A percentile compares a stretch with the other conserved stretches of the same genome.
These are phyloP conservation scores for Nomada hirtipes DNA, from an alignment of 2,888 invertebrate genomes.

Conservation along the genomic window DNA sequence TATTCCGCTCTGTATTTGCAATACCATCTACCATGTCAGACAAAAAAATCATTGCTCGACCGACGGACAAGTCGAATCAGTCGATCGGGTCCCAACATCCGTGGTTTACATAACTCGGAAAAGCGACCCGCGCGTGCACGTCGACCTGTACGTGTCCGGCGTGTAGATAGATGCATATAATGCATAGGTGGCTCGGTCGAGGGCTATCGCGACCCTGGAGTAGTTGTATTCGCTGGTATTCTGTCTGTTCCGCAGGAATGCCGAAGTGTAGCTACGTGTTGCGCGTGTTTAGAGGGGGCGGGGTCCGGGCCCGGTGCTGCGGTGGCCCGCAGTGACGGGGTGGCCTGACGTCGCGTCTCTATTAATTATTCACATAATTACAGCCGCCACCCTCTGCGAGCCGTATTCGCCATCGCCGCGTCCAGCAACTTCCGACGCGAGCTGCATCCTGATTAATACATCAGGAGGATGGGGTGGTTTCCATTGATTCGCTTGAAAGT, in stretches of 20 bases:
- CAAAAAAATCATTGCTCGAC: too few relatives aligned
- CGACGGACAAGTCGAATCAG: background rate
- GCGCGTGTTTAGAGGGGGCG: constrained; percentile 75
- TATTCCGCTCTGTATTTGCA: too few relatives aligned
- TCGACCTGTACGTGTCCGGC: constrained; percentile 27
- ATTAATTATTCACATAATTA: constrained; percentile 80
- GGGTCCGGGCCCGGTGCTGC: constrained; percentile 80
- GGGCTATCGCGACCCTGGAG: constrained; percentile 38
- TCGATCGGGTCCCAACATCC: background rate
- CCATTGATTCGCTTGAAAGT: background rate
- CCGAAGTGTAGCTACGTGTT: constrained; percentile 54
- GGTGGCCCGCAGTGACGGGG: constrained; percentile 84
- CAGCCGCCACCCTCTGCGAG: constrained; percentile 68
- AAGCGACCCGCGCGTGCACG: background rate
- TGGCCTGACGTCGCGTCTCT: constrained; percentile 83
- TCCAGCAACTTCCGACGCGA: constrained; percentile 18
- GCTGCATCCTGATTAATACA: constrained; percentile 14
- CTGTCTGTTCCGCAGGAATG: constrained; percentile 46
- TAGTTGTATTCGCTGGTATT: constrained; percentile 34
- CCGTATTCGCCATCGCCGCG: constrained; percentile 47
- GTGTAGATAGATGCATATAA: constrained; percentile 18
- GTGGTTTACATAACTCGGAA: constrained; percentile 24
- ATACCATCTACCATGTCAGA: too few relatives aligned
- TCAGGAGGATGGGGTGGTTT: background rate
- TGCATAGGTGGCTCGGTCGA: constrained; percentile 32